Base-by-base conservation (phyloP, 2,888 invertebrate genomes). In the Anaspis maculata region DNA sequence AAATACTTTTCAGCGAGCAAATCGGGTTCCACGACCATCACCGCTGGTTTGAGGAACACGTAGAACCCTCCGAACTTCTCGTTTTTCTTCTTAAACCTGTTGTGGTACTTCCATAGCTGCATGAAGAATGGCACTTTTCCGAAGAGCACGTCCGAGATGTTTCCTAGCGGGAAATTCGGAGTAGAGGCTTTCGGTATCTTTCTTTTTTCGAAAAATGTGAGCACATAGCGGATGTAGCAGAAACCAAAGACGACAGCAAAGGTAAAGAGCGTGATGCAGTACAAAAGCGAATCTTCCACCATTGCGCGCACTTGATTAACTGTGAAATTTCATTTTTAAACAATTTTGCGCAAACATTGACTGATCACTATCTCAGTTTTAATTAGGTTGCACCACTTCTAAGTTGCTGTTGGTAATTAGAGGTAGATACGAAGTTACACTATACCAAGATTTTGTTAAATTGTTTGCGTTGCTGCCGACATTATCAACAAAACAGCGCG, bases 101-200 rank as follows among this genome's bases (percentile, higher is more conserved):
- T 50, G 29, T 50, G 42, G 27, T 48, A 43, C 22, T 46, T 49
- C 50, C 51, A 50, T 21, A 52, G 28, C 14, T 42, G 42, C 16
- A 43, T 31, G 27, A 48, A 47, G 26, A 52, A 25, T 1, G 44
- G 39, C 15, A 32, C 44, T 2, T 41, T 28, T 25, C 38, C 24
- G n/a, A 37, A 39, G 13, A 49, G 10, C 6, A 52, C 44, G 28
- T 48, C 48, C 15, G 41, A 39, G 10, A 52, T 34, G 33, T 52
- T 47, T n/a, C 52, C 52, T 27, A 44, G 49, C 3, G 52, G 52
- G 13, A 48, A 46, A 5, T 21, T 39, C 4, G 52, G 52, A 12
- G 32, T 13, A 3, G 31, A 31, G 6, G 39, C 43, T 22, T 25
- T 37, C 5, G 40, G 30, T 9, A 52, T 39, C 12, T 11, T 13